Conservation (phyloP, 2,113 vertebrate species). For the Datnioides undecimradiatus region DNA sequence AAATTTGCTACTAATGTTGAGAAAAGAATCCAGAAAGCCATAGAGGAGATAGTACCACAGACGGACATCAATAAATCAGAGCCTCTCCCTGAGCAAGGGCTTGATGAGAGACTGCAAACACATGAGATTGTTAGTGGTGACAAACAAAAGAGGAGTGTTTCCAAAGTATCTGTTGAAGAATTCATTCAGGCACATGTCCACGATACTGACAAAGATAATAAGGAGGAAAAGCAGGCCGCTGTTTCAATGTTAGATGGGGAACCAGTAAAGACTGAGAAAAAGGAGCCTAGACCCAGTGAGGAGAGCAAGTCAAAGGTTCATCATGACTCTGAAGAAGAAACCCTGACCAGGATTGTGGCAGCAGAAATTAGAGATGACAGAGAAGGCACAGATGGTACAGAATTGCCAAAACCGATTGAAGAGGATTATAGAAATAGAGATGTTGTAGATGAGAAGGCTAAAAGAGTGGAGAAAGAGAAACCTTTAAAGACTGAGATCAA, state of each 20-base stretch:
- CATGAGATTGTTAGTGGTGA: not conserved
- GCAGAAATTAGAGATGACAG: not conserved
- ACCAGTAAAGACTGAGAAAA: not conserved
- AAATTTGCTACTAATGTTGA: conserved; percentile 77
- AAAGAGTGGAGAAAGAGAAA: conserved; percentile 14
- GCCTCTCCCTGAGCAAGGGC: not conserved
- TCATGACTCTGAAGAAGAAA: not conserved
- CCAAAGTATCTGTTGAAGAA: conserved; percentile 8
- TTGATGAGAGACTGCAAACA: not conserved
- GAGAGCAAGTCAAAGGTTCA: not conserved
- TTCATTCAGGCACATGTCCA: not conserved
- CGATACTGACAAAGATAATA: not conserved
- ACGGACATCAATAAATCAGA: conserved; percentile 10
- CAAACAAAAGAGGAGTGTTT: not conserved
- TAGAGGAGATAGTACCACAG: conserved; percentile 65
- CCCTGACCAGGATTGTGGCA: not conserved
- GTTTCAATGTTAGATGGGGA: not conserved
- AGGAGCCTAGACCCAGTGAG: not conserved
- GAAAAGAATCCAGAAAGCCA: conserved; percentile 77
- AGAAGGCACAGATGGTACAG: not conserved
- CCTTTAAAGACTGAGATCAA: conserved; percentile 22
- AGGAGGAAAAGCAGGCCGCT: not conserved
- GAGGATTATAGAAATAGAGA: not conserved
- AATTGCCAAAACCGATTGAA: not conserved
- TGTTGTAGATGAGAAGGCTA: not conserved